Conservation (phyloP, 37 sponge, comb jelly and placozoan genomes). For the Tethya wilhelma region DNA sequence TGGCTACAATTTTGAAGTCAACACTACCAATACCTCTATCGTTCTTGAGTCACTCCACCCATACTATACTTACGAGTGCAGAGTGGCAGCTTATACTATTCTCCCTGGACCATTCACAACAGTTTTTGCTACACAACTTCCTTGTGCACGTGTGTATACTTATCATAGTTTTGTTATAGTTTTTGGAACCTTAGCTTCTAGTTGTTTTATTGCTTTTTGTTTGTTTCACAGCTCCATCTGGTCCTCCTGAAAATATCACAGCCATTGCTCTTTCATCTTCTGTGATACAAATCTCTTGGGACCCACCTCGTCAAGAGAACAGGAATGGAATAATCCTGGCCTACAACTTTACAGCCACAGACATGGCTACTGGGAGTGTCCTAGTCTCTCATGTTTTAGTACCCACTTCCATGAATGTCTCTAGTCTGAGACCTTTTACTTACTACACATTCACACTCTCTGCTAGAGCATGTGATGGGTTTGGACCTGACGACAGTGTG, state of each 20-base stretch:
- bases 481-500: slow-evolving; percentile 34
- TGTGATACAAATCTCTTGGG: slow-evolving; percentile 4
- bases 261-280: background rate
- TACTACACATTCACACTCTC: slow-evolving; percentile 36
- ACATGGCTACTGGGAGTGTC: slow-evolving; percentile 1
- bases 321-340: slow-evolving; percentile 13
- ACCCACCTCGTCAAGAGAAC: background rate
- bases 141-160: background rate
- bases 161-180: too few species aligned
- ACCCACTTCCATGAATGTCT: background rate
- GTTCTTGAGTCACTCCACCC: slow-evolving; percentile 8
- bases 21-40: background rate
- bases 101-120: slow-evolving; percentile 10
- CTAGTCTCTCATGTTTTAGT: background rate
- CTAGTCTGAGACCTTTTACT: slow-evolving; percentile 35
- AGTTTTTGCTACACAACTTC: background rate
- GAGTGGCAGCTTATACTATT: slow-evolving; percentile 10
- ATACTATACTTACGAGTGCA: slow-evolving; percentile 10
- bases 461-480: slow-evolving; percentile 29
- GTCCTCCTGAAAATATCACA: background rate
- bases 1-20: background rate
- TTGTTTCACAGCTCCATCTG: background rate
- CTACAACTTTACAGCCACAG: background rate
- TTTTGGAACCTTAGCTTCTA: background rate
- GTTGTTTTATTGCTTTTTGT: background rate